phyloP scores from a whole-genome alignment of 37 sponge, comb jelly and placozoan species.

The Axinella damicornis region DNA sequence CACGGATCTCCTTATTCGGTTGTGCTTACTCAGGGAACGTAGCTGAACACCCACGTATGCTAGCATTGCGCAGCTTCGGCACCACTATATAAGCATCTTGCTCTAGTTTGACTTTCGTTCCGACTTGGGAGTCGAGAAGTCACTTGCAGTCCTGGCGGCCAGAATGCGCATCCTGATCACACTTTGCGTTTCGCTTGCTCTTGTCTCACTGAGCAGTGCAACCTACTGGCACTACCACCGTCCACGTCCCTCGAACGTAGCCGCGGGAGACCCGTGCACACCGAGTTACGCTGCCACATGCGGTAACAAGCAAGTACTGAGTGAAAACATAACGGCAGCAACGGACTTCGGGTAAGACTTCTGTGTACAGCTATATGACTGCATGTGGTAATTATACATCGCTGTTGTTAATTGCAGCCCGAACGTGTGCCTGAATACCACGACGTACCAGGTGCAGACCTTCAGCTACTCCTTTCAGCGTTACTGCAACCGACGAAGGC shows the following conservation, averaged over 20 bases:
- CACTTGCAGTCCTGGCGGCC: no score
- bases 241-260: no score
- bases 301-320: not conserved
- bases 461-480: not conserved
- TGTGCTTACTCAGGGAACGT: no score
- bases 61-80: not conserved
- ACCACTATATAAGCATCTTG: no score
- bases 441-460: not conserved
- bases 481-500: not conserved
- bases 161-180: no score
- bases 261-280: not conserved
- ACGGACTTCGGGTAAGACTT: constrained; percentile 5
- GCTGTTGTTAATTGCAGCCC: not conserved
- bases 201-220: no score
- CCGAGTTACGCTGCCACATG: not conserved
- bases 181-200: no score
- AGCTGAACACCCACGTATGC: not conserved
- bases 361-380: not conserved
- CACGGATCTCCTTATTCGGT: not conserved
- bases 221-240: no score
- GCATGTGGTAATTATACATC: not conserved
- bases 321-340: not conserved
- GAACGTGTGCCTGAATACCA: not conserved
- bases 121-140: no score
- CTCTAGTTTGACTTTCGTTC: no score